Evolutionary conservation across 1,140 invertebrate species (phyloP).

Genomic region (Ostrea denselamellosa): DNA sequence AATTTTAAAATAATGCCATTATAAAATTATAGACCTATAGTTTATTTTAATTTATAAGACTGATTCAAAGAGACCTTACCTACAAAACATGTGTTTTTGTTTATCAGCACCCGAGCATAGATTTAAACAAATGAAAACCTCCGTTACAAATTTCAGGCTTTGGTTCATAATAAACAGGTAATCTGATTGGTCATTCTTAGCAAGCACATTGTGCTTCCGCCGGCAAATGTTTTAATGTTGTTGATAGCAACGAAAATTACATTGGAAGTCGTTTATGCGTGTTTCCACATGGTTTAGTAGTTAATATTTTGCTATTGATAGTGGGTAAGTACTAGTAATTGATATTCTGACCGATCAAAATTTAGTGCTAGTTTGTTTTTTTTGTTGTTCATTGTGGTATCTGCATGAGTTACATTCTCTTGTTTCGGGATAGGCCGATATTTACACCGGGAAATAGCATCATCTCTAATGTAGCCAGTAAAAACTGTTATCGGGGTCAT

Average conservation of each 20-base stretch:
- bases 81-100: slow-evolving; percentile 19
- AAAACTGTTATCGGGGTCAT: background rate
- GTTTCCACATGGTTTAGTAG: slow-evolving; percentile 20
- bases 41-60: too few relatives aligned
- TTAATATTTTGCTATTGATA: background rate
- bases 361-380: background rate
- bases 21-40: too few relatives aligned
- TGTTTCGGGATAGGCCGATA: background rate
- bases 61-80: background rate
- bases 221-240: slow-evolving; percentile 32
- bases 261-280: background rate
- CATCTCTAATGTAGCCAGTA: background rate
- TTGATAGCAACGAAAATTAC: slow-evolving; percentile 28
- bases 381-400: background rate
- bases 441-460: background rate
- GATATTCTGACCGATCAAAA: background rate
- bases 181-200: background rate
- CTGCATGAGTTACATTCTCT: background rate
- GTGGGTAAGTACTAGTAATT: background rate
- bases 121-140: background rate
- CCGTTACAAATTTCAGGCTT: background rate
- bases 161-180: background rate
- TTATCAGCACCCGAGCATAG: background rate
- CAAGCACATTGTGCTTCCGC: slow-evolving; percentile 23
- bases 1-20: too few relatives aligned